phyloP scores from a whole-genome alignment of 2,888 invertebrate species.

The Lithophane semibrunnea region DNA sequence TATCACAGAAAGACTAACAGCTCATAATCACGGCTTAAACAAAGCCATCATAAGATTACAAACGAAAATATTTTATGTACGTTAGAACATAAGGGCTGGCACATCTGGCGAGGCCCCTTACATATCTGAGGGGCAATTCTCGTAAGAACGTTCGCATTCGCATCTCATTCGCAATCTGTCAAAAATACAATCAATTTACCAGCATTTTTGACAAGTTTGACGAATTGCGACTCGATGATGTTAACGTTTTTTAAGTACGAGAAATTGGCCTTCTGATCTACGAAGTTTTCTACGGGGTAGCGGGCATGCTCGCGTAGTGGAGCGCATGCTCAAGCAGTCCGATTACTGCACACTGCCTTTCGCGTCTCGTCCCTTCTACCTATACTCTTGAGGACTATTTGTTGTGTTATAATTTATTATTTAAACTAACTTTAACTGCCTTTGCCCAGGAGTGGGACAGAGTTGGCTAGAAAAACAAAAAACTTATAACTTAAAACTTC shows the following conservation, averaged over 20 bases:
- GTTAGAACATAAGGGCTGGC: not conserved
- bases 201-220: too few species aligned
- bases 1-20: conserved; percentile 54
- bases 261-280: not conserved
- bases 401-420: not conserved
- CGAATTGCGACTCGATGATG: too few species aligned
- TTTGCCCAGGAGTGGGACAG: too few species aligned
- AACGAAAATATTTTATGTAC: conserved; percentile 35
- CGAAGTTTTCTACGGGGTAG: not conserved
- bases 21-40: conserved; percentile 41
- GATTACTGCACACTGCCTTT: not conserved
- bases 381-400: not conserved
- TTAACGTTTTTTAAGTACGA: too few species aligned
- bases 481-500: too few species aligned
- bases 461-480: too few species aligned
- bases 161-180: too few species aligned
- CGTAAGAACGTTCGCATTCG: too few species aligned
- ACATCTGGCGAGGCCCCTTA: not conserved
- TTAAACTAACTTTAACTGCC: not conserved
- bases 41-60: conserved; percentile 43
- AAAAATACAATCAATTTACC: too few species aligned
- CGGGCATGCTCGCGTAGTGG: not conserved
- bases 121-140: too few species aligned
- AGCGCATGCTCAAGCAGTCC: not conserved
- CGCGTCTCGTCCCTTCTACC: not conserved